Evolutionary conservation across 2,888 invertebrate species (phyloP).

Genomic region (Petrolisthes cinctipes): DNA sequence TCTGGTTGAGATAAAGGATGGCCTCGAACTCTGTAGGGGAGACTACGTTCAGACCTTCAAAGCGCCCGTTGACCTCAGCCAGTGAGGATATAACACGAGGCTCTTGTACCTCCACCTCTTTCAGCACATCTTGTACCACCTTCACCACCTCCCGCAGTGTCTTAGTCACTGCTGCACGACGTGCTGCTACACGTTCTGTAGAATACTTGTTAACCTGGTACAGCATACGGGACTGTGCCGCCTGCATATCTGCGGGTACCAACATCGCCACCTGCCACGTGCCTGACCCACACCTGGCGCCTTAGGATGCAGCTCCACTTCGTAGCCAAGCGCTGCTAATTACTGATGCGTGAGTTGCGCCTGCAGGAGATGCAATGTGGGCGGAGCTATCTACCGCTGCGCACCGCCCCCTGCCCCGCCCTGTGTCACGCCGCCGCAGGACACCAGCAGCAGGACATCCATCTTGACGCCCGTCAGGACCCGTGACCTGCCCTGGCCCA

Average conservation of each 20-base stretch:
- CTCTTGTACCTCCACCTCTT: slow-evolving; percentile 95
- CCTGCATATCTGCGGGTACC: slow-evolving; percentile 89
- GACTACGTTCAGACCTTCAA: slow-evolving; percentile 92
- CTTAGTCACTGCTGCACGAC: slow-evolving; percentile 87
- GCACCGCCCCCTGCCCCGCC: slow-evolving; percentile 41
- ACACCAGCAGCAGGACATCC: slow-evolving; percentile 46
- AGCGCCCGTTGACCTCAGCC: slow-evolving; percentile 88
- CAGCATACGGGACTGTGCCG: slow-evolving; percentile 92
- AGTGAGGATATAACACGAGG: slow-evolving; percentile 92
- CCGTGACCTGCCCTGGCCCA: slow-evolving; percentile 44
- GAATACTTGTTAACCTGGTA: slow-evolving; percentile 96
- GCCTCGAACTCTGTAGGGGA: slow-evolving; percentile 95
- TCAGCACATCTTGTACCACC: slow-evolving; percentile 92
- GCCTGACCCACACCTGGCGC: slow-evolving; percentile 39
- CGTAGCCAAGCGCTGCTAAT: slow-evolving; percentile 51
- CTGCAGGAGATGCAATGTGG: slow-evolving; percentile 62
- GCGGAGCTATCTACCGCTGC: slow-evolving; percentile 46
- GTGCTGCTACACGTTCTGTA: slow-evolving; percentile 87
- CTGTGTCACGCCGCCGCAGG: slow-evolving; percentile 53
- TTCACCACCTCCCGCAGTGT: slow-evolving; percentile 90
- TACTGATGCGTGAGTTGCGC: slow-evolving; percentile 62
- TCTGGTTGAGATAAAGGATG: slow-evolving; percentile 93
- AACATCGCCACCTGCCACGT: slow-evolving; percentile 75
- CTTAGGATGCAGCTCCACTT: slow-evolving; percentile 43
- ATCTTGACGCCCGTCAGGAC: slow-evolving; percentile 45